Conservation (phyloP, 2,113 vertebrate species). For the Crotophaga sulcirostris region DNA sequence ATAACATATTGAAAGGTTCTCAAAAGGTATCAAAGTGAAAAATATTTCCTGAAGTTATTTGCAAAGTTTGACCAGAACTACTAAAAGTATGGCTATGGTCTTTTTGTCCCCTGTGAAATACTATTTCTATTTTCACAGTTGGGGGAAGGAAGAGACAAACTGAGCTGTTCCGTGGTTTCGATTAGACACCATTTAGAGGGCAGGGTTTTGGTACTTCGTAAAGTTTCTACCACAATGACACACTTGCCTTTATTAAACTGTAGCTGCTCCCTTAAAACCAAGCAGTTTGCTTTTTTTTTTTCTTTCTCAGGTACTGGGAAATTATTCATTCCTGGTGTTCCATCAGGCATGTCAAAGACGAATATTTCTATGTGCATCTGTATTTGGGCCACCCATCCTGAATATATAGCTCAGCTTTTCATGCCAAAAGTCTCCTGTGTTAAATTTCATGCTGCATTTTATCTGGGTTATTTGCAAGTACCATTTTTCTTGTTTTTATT, state of each 20-base stretch:
- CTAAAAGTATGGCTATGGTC: neutral
- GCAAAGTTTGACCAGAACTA: neutral
- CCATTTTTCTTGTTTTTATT: neutral
- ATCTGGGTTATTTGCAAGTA: slow-evolving; percentile 6
- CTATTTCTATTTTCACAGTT: neutral
- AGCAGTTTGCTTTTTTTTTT: neutral
- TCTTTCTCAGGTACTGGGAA: slow-evolving; percentile 18
- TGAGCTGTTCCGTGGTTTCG: neutral
- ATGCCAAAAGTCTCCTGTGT: neutral
- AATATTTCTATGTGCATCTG: slow-evolving; percentile 57
- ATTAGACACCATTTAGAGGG: neutral
- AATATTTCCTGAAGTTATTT: neutral
- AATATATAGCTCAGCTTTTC: slow-evolving; percentile 9
- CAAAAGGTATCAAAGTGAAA: neutral
- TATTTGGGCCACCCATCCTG: slow-evolving; percentile 53
- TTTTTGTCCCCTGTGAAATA: neutral
- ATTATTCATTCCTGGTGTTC: slow-evolving; percentile 50
- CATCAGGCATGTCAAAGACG: slow-evolving; percentile 53
- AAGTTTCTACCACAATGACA: neutral
- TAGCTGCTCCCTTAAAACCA: slow-evolving; percentile 14
- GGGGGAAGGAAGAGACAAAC: neutral
- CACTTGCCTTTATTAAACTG: neutral
- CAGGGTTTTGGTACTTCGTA: neutral
- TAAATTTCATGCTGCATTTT: slow-evolving; percentile 49
- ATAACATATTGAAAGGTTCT: neutral